Percentiles rank a stretch among this genome's conserved stretches.
Evolutionary conservation across 2,888 invertebrate genomes (phyloP).

Genomic region (Lasiommata megera): DNA sequence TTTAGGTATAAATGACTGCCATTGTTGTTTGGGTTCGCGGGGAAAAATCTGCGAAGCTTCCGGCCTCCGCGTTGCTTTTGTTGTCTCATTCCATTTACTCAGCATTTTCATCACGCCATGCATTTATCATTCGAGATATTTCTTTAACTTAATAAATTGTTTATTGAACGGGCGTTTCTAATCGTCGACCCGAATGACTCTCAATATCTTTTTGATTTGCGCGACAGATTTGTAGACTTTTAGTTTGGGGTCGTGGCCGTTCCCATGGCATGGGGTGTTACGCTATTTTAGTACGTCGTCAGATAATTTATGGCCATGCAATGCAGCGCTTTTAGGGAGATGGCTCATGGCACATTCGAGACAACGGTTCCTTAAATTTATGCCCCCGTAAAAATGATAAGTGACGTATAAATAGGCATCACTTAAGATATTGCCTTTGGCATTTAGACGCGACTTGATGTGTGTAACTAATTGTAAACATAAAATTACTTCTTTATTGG

Average conservation of each 20-base stretch:
- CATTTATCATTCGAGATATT: slow-evolving; percentile 60
- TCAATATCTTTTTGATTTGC: slow-evolving; percentile 75
- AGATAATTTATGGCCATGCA: slow-evolving; percentile 74
- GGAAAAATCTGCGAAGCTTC: slow-evolving; percentile 70
- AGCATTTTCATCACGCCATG: slow-evolving; percentile 63
- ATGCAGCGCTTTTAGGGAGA: slow-evolving; percentile 71
- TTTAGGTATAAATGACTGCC: slow-evolving; percentile 57
- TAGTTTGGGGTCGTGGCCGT: slow-evolving; percentile 59
- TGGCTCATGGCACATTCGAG: slow-evolving; percentile 50
- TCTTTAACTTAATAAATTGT: slow-evolving; percentile 66
- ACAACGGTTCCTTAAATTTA: slow-evolving; percentile 68
- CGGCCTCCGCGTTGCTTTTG: slow-evolving; percentile 58
- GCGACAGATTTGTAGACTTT: slow-evolving; percentile 73
- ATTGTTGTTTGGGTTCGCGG: slow-evolving; percentile 68
- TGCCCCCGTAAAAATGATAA: slow-evolving; percentile 55
- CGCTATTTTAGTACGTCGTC: slow-evolving; percentile 78
- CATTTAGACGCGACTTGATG: slow-evolving; percentile 22
- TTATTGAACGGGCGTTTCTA: slow-evolving; percentile 72
- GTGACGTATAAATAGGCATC: slow-evolving; percentile 36
- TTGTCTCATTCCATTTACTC: slow-evolving; percentile 62
- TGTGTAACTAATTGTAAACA: slow-evolving; percentile 31
- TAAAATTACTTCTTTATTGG: slow-evolving; percentile 31
- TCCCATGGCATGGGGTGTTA: slow-evolving; percentile 77
- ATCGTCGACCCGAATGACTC: slow-evolving; percentile 58
- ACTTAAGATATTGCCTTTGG: slow-evolving; percentile 28